Base-by-base conservation (phyloP, 2,113 vertebrate species). In the Lampris incognitus region DNA sequence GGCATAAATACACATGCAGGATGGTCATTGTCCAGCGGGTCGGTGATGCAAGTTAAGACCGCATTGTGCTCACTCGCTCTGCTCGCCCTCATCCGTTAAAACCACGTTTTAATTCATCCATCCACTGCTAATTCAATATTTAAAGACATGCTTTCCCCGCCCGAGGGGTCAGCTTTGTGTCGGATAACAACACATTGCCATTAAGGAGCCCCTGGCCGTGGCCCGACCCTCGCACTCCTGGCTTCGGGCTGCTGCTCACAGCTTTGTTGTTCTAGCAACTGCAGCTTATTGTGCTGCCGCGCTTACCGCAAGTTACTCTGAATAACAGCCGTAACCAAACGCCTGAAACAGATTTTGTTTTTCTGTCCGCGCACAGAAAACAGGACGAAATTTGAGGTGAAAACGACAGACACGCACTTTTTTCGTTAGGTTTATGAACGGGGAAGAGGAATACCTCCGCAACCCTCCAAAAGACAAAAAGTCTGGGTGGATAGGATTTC, bases 21-120 rank as follows among this genome's bases (percentile, higher is more conserved):
- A 57, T 65, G 42, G 73, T 79, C 56, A 58, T 64, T 46, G 79
- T 81, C 74, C 38, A 6, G 24, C 5, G 54, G 46, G 41, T 3
- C 6, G 6, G 75, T 83, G 74, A 88, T 56, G 72, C 51, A 50
- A 87, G 66, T 11, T 24, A 24, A 60, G 50, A 52, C 62, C 55
- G 79, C 55, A 76, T 72, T 6, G 38, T 7, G n/a, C 73, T 62
- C 73, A 67, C 70, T 62, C 57, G 66, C 56, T 74, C 73, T 40
- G 57, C 58, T 72, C 44, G 69, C 61, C 38, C 54, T 6, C 44
- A 13, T 63, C 54, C 39, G 3, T 24, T 49, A 10, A 55, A 68
- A 6, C 52, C 49, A 44, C 13, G 52, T 72, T 66, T 69, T n/a
- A 52, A 76, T 61, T 74, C 1, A 67, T 24, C 4, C 1, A 67